Percentiles rank a stretch among this genome's conserved stretches.
Evolutionary conservation across 1,140 invertebrate species (phyloP).

Genomic region (Grapholita molesta): DNA sequence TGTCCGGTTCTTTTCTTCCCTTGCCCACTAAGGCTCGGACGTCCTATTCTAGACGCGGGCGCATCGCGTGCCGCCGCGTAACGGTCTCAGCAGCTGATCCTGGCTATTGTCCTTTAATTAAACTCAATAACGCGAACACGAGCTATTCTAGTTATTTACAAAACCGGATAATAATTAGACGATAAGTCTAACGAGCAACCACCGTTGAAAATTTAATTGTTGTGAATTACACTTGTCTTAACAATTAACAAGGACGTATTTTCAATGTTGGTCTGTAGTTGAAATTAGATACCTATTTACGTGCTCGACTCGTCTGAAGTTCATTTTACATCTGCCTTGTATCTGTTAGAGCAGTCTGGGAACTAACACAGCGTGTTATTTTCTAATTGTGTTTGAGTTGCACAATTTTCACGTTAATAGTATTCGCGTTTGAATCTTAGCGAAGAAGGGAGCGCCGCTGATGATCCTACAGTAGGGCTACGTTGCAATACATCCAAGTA

Average conservation of each 20-base stretch:
- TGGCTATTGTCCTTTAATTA: slow-evolving; percentile 59
- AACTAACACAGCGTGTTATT: neutral
- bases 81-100: slow-evolving; percentile 63
- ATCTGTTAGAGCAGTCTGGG: neutral
- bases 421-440: neutral
- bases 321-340: neutral
- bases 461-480: neutral
- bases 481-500: neutral
- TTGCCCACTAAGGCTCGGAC: neutral
- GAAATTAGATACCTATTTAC: neutral
- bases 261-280: neutral
- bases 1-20: slow-evolving; percentile 5
- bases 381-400: neutral
- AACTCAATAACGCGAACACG: slow-evolving; percentile 36
- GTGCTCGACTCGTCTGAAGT: neutral
- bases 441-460: neutral
- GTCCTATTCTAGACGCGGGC: neutral
- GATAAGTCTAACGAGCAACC: slow-evolving; percentile 9
- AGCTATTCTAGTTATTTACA: slow-evolving; percentile 29
- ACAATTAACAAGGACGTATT: neutral
- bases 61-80: slow-evolving; percentile 53
- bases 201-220: slow-evolving; percentile 17
- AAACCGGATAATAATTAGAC: slow-evolving; percentile 19
- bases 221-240: neutral
- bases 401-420: neutral